Percentiles rank a stretch among this genome's conserved stretches.
These are phyloP conservation scores for Mechanitis mazaeus DNA, from an alignment of 2,888 invertebrate species.

Conservation along the genomic window DNA sequence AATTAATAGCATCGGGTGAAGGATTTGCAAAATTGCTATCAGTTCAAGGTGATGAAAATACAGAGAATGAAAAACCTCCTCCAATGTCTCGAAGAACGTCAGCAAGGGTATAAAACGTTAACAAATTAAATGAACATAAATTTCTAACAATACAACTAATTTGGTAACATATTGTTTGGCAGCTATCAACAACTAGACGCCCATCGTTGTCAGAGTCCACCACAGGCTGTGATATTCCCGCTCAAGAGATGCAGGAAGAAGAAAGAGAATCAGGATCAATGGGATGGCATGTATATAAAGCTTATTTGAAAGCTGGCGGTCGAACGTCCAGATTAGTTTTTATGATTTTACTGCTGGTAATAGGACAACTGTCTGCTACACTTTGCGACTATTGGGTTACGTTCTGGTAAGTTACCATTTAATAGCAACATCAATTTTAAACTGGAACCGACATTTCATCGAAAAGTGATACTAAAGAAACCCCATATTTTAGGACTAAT, in stretches of 20 bases:
- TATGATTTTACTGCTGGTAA: slow-evolving; percentile 74
- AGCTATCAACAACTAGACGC: slow-evolving; percentile 67
- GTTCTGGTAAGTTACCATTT: slow-evolving; percentile 75
- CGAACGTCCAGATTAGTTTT: slow-evolving; percentile 70
- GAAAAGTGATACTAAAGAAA: not conserved
- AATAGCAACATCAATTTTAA: not conserved
- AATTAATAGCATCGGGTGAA: slow-evolving; percentile 74
- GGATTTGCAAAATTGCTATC: slow-evolving; percentile 77
- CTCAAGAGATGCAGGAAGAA: slow-evolving; percentile 79
- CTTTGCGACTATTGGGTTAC: slow-evolving; percentile 87
- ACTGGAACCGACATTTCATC: not conserved
- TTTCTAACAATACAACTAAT: not conserved
- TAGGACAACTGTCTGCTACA: slow-evolving; percentile 81
- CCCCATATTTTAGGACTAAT: slow-evolving; percentile 54
- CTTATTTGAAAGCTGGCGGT: slow-evolving; percentile 78
- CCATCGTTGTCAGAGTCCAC: slow-evolving; percentile 69
- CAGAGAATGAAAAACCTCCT: slow-evolving; percentile 50
- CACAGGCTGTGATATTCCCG: slow-evolving; percentile 55
- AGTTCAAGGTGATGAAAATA: slow-evolving; percentile 64
- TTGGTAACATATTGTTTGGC: slow-evolving; percentile 10
- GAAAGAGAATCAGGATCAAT: slow-evolving; percentile 79
- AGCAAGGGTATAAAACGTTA: slow-evolving; percentile 48
- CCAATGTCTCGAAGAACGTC: slow-evolving; percentile 62
- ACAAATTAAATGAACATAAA: not conserved
- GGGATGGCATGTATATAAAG: slow-evolving; percentile 78